Conservation (phyloP, 2,113 vertebrate genomes). For the Thunnus thynnus region DNA sequence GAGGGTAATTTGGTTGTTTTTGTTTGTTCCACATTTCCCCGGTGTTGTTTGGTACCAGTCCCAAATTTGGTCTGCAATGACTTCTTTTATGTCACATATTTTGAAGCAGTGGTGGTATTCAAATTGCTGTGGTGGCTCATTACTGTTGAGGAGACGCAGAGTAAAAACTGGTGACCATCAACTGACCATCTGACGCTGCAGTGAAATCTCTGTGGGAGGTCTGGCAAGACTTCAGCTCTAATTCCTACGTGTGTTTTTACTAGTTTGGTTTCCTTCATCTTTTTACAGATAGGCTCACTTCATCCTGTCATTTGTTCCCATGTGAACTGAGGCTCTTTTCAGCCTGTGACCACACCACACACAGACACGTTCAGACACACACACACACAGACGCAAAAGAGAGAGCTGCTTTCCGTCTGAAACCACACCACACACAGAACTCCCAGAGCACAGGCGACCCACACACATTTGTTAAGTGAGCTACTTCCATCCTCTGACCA, state of each 20-base stretch:
- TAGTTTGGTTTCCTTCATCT: constrained; percentile 71
- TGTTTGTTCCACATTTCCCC: constrained; percentile 31
- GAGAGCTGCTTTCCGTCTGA: constrained; percentile 48
- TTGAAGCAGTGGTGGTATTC: constrained; percentile 27
- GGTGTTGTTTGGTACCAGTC: constrained; percentile 14
- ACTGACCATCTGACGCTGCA: constrained; percentile 62
- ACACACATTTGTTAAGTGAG: constrained; percentile 36
- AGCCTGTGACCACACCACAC: constrained; percentile 70
- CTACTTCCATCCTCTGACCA: constrained; percentile 32
- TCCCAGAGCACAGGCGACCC: constrained; percentile 26
- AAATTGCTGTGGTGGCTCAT: constrained; percentile 33
- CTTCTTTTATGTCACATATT: constrained; percentile 28
- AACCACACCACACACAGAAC: constrained; percentile 59
- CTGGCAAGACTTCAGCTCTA: constrained; percentile 52
- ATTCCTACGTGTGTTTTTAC: constrained; percentile 60
- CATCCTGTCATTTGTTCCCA: constrained; percentile 77
- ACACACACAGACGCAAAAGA: constrained; percentile 15
- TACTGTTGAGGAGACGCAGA: constrained; percentile 41
- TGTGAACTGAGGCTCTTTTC: constrained; percentile 60
- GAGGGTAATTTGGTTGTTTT: constrained; percentile 36
- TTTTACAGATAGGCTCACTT: constrained; percentile 67
- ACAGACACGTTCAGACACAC: constrained; percentile 50
- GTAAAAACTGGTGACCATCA: constrained; percentile 57
- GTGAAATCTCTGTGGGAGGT: constrained; percentile 68
- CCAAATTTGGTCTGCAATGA: constrained; percentile 32